These are phyloP conservation scores for Magallana nippona DNA, from an alignment of 2,888 invertebrate species.

Conservation along the genomic window DNA sequence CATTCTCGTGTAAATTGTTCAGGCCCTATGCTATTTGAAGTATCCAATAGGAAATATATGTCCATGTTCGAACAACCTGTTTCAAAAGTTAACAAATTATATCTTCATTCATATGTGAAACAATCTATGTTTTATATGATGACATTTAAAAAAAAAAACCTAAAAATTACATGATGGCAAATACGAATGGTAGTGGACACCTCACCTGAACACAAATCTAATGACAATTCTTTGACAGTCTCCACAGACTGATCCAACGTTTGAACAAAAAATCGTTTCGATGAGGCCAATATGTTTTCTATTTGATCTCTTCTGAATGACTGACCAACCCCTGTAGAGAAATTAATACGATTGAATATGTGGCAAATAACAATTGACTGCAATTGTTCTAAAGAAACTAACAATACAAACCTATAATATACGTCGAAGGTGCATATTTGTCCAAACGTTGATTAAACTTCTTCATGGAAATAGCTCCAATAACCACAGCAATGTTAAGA, in stretches of 20 bases:
- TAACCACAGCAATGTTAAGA: background rate
- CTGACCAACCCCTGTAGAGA: background rate
- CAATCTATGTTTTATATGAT: too few species aligned
- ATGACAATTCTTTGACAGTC: background rate
- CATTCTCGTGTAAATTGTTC: constrained; percentile 36
- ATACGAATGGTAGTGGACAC: too few species aligned
- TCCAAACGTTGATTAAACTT: background rate
- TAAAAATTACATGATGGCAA: too few species aligned
- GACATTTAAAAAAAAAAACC: too few species aligned
- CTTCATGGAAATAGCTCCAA: background rate
- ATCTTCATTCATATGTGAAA: too few species aligned
- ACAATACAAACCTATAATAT: background rate
- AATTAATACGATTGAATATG: background rate
- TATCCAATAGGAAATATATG: constrained; percentile 36
- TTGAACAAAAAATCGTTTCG: constrained; percentile 2
- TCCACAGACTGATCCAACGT: background rate
- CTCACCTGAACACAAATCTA: background rate
- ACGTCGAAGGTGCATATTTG: background rate
- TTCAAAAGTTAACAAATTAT: too few species aligned
- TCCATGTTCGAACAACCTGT: constrained; percentile 14
- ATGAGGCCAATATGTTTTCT: background rate
- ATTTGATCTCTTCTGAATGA: background rate
- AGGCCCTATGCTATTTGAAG: constrained; percentile 31
- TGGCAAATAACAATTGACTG: too few species aligned
- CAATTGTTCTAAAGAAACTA: too few species aligned